Conservation (phyloP, 2,113 vertebrate genomes). For the Daphoenositta chrysoptera region DNA sequence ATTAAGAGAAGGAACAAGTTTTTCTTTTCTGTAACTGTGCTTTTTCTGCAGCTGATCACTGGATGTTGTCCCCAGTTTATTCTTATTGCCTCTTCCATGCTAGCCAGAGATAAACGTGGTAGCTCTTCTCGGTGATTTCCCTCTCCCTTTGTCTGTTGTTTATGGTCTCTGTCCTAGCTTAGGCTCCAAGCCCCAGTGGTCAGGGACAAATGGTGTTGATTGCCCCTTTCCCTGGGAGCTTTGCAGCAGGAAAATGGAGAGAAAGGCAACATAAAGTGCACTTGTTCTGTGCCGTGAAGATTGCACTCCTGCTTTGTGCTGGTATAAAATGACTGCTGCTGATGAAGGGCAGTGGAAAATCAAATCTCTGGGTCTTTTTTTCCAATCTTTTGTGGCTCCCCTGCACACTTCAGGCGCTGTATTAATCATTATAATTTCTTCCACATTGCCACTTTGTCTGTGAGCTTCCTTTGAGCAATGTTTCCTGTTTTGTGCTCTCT, state of each 20-base stretch:
- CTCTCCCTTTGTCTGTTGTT: constrained; percentile 4
- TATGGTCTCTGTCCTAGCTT: background rate
- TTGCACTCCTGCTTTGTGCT: background rate
- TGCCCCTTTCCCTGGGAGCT: background rate
- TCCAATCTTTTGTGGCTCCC: background rate
- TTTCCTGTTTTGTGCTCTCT: background rate
- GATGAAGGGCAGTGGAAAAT: constrained; percentile 16
- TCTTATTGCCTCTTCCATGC: background rate
- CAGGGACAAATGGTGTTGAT: constrained; percentile 12
- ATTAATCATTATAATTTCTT: constrained; percentile 51
- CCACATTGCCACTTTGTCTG: constrained; percentile 15
- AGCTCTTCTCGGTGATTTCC: background rate
- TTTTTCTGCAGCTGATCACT: background rate
- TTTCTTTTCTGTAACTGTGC: background rate
- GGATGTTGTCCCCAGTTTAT: background rate
- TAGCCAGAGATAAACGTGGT: background rate
- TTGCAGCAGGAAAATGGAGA: background rate
- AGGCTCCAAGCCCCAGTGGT: background rate
- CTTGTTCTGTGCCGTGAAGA: background rate
- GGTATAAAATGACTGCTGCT: background rate
- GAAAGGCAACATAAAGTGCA: background rate
- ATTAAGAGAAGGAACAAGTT: background rate
- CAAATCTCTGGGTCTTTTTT: constrained; percentile 13
- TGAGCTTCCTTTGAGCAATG: background rate
- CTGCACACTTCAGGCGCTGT: background rate